phyloP scores from a whole-genome alignment of 2,888 invertebrate species.

The Nemotelus pantherinus region DNA sequence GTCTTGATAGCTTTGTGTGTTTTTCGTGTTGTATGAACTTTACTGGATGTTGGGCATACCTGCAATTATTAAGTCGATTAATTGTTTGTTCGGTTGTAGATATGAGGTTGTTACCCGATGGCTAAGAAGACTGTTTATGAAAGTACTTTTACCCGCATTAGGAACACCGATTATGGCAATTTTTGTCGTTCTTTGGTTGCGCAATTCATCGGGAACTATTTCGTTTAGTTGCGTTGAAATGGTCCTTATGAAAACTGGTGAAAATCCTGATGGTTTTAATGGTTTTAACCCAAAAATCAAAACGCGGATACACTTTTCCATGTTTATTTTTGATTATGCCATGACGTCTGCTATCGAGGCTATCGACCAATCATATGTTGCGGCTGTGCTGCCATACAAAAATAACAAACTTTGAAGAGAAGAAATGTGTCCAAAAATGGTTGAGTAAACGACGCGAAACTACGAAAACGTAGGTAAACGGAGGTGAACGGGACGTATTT shows the following conservation, averaged over 20 bases:
- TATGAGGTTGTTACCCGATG: constrained; percentile 71
- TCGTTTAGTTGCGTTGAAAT: constrained; percentile 19
- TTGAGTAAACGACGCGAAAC: no score
- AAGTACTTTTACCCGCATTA: constrained; percentile 95
- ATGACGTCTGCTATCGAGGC: no score
- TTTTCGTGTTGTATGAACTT: constrained; percentile 89
- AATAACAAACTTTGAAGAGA: no score
- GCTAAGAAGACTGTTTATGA: constrained; percentile 86
- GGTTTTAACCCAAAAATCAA: constrained; percentile 5
- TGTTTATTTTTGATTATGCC: constrained; percentile 5
- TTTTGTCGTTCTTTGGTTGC: constrained; percentile 67
- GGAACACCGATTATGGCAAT: constrained; percentile 92
- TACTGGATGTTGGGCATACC: constrained; percentile 90
- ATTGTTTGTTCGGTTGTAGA: background rate
- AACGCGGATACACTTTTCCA: constrained; percentile 26
- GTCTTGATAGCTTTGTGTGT: constrained; percentile 78
- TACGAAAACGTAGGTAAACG: no score
- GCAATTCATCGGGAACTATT: constrained; percentile 33
- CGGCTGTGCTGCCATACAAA: no score
- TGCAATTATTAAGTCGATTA: constrained; percentile 58
- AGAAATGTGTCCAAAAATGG: no score
- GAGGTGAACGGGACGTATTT: no score
- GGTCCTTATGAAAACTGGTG: background rate
- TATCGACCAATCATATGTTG: no score
- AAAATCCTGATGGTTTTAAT: background rate